Base-by-base conservation (phyloP, 2,113 vertebrate genomes). In the Dipodomys spectabilis region DNA sequence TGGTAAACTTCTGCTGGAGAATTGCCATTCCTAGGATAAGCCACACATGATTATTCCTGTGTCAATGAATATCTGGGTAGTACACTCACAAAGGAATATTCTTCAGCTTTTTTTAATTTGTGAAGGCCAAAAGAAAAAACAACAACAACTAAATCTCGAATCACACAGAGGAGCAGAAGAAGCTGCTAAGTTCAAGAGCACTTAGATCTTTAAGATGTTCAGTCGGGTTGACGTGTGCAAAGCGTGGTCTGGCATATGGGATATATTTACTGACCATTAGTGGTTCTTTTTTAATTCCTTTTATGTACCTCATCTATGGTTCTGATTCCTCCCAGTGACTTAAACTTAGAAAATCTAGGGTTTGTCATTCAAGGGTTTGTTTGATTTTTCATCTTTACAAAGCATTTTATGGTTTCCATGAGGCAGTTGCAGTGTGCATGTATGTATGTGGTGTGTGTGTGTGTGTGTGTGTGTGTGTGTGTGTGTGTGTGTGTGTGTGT, bases 151-250 rank as follows among this genome's bases (percentile, higher is more conserved):
- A 69, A 95, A 94, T 53, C 65, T 53, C 0, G 7, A 93, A 87
- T 81, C 79, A 91, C 82, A 88, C 0, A 25, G 7, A 90, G 25
- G 57, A 82, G 64, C 82, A 57, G 20, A 96, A 87, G 89, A 84
- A 86, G 81, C 81, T 92, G 71, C 67, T 86, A 88, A 92, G 68
- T 90, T 94, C 84, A 91, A 94, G 69, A 72, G 94, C 73, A 94
- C 84, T 92, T 91, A 94, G 82, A 88, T 94, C 89, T 95, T 82
- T 82, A 94, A 91, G 89, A 93, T 88, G 82, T 22, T 95, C 93
- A 64, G 79, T 82, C 53, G 85, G 67, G 93, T 73, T 91, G 91
- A 93, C 83, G 89, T 93, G 94, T 77, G 62, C 82, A 94, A 79
- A 83, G 75, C 82, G 77, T 60, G 69, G 57, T 60, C 84, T 81